A percentile compares a stretch with the other conserved stretches of the same genome.
These are phyloP conservation scores for Leucophenga maculata DNA, from an alignment of 2,888 invertebrate species.

Conservation along the genomic window DNA sequence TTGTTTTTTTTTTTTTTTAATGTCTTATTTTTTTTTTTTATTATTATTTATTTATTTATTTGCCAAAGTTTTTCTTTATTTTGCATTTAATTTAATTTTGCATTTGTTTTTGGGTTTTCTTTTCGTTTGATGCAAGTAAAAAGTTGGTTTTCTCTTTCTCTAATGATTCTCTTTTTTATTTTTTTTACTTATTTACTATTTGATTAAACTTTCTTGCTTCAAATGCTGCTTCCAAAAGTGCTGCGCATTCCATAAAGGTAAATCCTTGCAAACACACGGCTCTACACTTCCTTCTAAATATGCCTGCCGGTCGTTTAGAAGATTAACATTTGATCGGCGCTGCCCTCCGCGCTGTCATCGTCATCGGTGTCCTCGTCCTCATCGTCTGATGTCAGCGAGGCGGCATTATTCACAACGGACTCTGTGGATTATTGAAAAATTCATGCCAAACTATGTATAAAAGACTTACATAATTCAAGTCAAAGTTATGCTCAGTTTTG, in stretches of 20 bases:
- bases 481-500: no score
- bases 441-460: no score
- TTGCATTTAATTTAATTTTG: conserved; percentile 32
- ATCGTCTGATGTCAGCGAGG: conserved; percentile 78
- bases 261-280: not conserved
- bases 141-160: conserved; percentile 42
- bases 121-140: conserved; percentile 47
- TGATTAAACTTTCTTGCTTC: conserved; percentile 32
- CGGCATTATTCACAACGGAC: conserved; percentile 75
- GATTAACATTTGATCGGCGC: conserved; percentile 83
- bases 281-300: not conserved
- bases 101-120: conserved; percentile 2
- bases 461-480: no score
- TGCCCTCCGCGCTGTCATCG: conserved; percentile 82
- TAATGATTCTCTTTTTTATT: conserved; percentile 22
- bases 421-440: conserved; percentile 56
- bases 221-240: not conserved
- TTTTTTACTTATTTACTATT: conserved; percentile 30
- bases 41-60: conserved; percentile 38
- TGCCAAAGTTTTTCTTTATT: conserved; percentile 44
- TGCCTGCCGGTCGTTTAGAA: conserved; percentile 74
- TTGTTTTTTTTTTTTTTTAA: no score
- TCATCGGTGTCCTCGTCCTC: conserved; percentile 84
- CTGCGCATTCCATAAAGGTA: conserved; percentile 42
- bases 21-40: no score